phyloP scores from a whole-genome alignment of 2,888 invertebrate genomes.

The Panzeria rudis region DNA sequence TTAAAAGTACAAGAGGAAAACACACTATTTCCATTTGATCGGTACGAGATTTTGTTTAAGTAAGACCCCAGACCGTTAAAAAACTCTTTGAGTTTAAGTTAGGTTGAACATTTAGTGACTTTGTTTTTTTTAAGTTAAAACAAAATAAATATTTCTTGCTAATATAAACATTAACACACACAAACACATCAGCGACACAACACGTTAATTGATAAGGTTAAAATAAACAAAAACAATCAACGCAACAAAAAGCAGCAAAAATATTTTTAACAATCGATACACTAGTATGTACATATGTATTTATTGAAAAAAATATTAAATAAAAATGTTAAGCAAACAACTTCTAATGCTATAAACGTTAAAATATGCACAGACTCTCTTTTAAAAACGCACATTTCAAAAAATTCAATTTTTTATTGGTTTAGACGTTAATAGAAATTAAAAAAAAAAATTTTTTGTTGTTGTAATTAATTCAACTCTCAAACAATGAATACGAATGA shows the following conservation, averaged over 20 bases:
- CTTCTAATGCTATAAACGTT: conserved; percentile 23
- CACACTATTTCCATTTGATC: not conserved
- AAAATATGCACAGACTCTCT: conserved; percentile 22
- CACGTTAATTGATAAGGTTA: conserved; percentile 69
- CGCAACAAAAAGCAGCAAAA: conserved; percentile 28
- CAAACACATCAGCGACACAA: conserved; percentile 36
- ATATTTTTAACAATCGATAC: not conserved
- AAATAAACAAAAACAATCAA: conserved; percentile 50
- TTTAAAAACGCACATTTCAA: not conserved
- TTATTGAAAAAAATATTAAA: conserved; percentile 20
- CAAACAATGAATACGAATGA: not conserved
- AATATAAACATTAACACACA: conserved; percentile 6
- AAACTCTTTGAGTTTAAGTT: not conserved
- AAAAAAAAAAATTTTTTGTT: no score
- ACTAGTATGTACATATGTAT: not conserved
- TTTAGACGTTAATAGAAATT: no score
- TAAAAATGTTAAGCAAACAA: conserved; percentile 19
- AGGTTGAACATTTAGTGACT: not conserved
- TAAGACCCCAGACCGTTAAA: not conserved
- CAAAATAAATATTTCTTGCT: conserved; percentile 8
- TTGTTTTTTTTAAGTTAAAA: conserved; percentile 16
- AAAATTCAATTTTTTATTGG: not conserved
- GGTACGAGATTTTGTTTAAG: not conserved
- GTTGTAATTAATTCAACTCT: conserved; percentile 37
- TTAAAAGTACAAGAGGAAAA: no score